These are phyloP conservation scores for Tetraodon nigroviridis DNA, from an alignment of 2,113 vertebrate species.

Conservation along the genomic window DNA sequence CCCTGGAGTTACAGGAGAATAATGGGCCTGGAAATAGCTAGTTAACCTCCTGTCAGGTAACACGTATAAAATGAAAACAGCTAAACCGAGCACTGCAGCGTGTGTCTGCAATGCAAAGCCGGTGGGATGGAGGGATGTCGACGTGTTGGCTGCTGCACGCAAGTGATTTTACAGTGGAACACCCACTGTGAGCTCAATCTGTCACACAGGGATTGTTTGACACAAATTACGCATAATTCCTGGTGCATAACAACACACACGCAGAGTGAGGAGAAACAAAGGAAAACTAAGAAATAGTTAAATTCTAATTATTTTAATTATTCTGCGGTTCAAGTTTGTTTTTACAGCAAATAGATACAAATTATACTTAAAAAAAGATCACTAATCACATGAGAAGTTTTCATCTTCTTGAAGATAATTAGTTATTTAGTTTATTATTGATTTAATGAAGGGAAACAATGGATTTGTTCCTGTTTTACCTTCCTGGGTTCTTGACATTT, in stretches of 20 bases:
- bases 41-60: conserved; percentile 69
- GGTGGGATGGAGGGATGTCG: conserved; percentile 46
- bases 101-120: conserved; percentile 8
- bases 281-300: not conserved
- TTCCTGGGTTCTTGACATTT: too few species aligned
- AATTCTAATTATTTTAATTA: too few species aligned
- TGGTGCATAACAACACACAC: conserved; percentile 38
- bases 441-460: too few species aligned
- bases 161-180: conserved; percentile 65
- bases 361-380: too few species aligned
- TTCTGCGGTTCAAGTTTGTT: too few species aligned
- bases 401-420: too few species aligned
- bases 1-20: conserved; percentile 60
- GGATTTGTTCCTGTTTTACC: too few species aligned
- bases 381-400: too few species aligned
- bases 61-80: conserved; percentile 58
- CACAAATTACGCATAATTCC: conserved; percentile 60
- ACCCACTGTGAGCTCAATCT: conserved; percentile 60
- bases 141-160: conserved; percentile 49
- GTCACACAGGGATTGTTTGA: conserved; percentile 57
- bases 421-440: too few species aligned
- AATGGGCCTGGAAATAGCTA: conserved; percentile 65
- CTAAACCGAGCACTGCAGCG: too few species aligned
- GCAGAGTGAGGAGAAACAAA: conserved; percentile 1
- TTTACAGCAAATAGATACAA: too few species aligned